Evolutionary conservation across 2,113 vertebrate species (phyloP).

Genomic region (Paradoxurus hermaphroditus): DNA sequence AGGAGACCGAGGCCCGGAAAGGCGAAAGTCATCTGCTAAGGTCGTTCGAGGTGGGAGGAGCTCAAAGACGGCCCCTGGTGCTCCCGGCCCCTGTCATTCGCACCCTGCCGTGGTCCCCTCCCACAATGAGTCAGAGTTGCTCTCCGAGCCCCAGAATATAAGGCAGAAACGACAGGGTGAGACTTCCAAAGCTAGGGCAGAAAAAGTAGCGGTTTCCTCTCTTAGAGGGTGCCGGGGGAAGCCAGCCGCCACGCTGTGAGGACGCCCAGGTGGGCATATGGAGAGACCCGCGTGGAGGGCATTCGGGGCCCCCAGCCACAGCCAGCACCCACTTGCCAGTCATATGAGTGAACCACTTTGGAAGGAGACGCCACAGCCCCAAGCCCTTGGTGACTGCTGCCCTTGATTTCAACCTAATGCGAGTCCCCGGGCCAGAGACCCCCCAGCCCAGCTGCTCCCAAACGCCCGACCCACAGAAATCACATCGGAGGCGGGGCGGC

Average conservation of each 20-base stretch:
- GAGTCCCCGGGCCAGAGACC: neutral
- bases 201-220: neutral
- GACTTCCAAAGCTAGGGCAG: neutral
- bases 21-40: neutral
- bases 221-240: neutral
- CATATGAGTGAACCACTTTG: rapidly evolving
- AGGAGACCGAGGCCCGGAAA: neutral
- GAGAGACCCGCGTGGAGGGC: no score
- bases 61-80: neutral
- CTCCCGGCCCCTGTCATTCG: neutral
- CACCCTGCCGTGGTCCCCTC: neutral
- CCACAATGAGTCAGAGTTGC: rapidly evolving
- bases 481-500: neutral
- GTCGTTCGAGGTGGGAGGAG: neutral
- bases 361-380: neutral
- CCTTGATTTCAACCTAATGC: neutral
- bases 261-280: neutral
- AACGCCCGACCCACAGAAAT: neutral
- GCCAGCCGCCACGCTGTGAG: neutral
- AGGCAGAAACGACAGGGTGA: neutral
- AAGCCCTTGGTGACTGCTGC: neutral
- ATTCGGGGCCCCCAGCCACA: rapidly evolving
- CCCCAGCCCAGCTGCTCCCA: neutral
- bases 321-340: neutral
- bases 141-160: neutral